A percentile compares a stretch with the other conserved stretches of the same genome.
Evolutionary conservation across 2,113 vertebrate genomes (phyloP).

Genomic region (Calyptommatus sinebrachiatus): DNA sequence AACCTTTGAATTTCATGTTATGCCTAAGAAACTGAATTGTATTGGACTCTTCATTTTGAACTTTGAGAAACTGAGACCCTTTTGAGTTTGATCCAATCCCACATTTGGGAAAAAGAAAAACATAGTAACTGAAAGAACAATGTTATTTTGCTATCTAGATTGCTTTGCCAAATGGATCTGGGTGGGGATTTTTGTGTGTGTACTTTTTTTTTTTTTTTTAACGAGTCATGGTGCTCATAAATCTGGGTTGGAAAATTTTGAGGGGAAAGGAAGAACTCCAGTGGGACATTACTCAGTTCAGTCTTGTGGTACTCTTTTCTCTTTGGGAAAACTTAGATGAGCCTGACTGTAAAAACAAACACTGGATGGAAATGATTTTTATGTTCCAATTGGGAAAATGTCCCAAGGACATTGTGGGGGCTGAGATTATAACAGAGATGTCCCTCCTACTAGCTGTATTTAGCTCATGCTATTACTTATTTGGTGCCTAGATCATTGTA

Average conservation of each 20-base stretch:
- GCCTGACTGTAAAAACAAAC: constrained; percentile 42
- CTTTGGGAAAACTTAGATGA: constrained; percentile 40
- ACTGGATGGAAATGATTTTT: constrained; percentile 40
- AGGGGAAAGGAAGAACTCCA: not conserved
- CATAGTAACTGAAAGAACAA: not conserved
- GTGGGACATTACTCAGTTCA: constrained; percentile 48
- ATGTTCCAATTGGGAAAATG: constrained; percentile 41
- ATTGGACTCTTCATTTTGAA: too few relatives aligned
- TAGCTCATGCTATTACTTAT: constrained; percentile 36
- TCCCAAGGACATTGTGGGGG: constrained; percentile 33
- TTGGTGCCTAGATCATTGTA: constrained; percentile 23
- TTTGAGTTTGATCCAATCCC: too few relatives aligned
- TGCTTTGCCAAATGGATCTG: constrained; percentile 2
- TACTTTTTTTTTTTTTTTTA: not conserved
- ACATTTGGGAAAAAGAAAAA: not conserved
- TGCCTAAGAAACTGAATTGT: too few relatives aligned
- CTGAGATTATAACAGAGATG: constrained; percentile 32
- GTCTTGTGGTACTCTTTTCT: constrained; percentile 4
- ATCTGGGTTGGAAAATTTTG: not conserved
- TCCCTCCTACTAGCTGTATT: constrained; percentile 29
- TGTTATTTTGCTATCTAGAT: not conserved
- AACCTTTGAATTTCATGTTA: too few relatives aligned
- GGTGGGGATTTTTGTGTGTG: not conserved
- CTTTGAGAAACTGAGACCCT: too few relatives aligned
- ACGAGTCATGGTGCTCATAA: constrained; percentile 6